Evolutionary conservation across 2,888 invertebrate species (phyloP), one percentile per base, ranked within the genome.

Genomic region (Ommatoiulus sabulosus): DNA sequence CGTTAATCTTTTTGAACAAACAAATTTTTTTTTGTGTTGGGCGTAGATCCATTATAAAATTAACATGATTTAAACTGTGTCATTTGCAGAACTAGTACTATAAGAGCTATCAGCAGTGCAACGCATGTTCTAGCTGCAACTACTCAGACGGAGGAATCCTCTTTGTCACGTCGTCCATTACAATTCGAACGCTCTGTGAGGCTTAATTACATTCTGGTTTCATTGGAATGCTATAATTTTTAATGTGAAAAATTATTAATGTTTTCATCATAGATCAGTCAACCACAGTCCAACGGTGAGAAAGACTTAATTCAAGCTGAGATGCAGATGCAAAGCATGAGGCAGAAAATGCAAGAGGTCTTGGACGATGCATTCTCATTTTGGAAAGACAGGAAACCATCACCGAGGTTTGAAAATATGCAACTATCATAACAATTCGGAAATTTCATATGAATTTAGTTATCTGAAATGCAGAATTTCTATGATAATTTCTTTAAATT

Each of bases 321-420:
- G 44, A 20, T 88, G 10, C 88, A 88, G 84, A 57, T 52, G 88
- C 80, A 72, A 10, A 88, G 10, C 20, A 44, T 84, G 44, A 43
- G 46, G 84, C 35, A 80, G 44, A 88, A 84, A 44, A 88, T 88
- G 88, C 88, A 88, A 84, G 88, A 88, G 84, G 44, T 88, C 12
- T 15, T 88, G 44, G 88, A 88, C 24, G 84, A 84, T 20, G 88
- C 88, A n/a, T 72, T 88, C n/a, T 44, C 72, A 6, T 44, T 84
- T 44, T 88, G 48, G 48, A 88, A 84, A 44, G 84, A 88, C 20
- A 88, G 35, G 44, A 84, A 84, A 84, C 43, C 44, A 20, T 88
- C 88, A 1, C 88, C 88, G 20, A 88, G 84, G 88, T 87, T 20
- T 52, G 86, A 52, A 52, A 12, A 15, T 12, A 52, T 12, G 46